These are phyloP conservation scores for Muscidifurax raptorellus DNA, from an alignment of 1,140 invertebrate species.

Conservation along the genomic window DNA sequence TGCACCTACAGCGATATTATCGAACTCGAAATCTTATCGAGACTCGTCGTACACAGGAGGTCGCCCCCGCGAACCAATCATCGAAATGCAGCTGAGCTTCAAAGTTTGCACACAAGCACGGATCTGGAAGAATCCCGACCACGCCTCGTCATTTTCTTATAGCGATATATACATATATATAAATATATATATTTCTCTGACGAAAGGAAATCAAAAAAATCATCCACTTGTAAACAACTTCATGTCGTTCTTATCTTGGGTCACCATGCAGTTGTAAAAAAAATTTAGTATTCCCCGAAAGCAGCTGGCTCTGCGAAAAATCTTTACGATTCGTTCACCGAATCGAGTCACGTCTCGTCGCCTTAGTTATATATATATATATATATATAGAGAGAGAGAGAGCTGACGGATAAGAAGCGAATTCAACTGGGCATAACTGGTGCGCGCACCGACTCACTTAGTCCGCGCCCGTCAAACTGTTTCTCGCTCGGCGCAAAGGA, in stretches of 20 bases:
- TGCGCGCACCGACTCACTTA: not conserved
- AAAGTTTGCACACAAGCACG: not conserved
- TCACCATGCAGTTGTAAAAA: not conserved
- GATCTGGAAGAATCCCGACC: not conserved
- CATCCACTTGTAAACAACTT: not conserved
- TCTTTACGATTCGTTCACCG: not conserved
- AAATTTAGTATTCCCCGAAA: not conserved
- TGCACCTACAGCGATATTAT: not conserved
- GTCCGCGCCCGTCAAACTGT: not conserved
- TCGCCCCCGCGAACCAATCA: not conserved
- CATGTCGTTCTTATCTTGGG: too few relatives aligned
- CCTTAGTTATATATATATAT: too few relatives aligned
- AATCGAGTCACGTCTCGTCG: not conserved
- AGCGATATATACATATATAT: too few relatives aligned
- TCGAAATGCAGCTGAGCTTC: not conserved
- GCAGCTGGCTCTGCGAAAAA: not conserved
- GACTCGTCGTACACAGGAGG: too few relatives aligned
- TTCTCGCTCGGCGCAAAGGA: not conserved
- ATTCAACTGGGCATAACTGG: not conserved
- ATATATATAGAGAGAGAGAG: too few relatives aligned
- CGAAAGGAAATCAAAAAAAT: not conserved
- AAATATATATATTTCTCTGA: not conserved
- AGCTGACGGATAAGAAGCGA: not conserved
- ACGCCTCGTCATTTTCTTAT: not conserved
- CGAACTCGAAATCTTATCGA: not conserved